phyloP scores from a whole-genome alignment of 2,888 invertebrate genomes.

The Peribatodes rhomboidaria region DNA sequence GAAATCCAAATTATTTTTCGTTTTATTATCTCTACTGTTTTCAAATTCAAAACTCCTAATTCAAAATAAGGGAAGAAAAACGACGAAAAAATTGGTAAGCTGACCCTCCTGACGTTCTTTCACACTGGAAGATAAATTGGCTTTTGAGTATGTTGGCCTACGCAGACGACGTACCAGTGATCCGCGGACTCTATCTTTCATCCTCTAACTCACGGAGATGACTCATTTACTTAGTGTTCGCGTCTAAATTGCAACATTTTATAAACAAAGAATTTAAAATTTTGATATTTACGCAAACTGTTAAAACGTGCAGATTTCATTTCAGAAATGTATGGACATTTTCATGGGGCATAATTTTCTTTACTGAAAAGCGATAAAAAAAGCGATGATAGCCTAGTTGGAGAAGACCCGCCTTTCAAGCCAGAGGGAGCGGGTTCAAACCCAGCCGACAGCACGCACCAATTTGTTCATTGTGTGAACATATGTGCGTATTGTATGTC shows the following conservation, averaged over 20 bases:
- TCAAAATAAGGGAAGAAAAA: slow-evolving; percentile 5
- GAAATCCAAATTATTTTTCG: neutral
- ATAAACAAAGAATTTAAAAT: neutral
- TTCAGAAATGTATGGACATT: too few species aligned
- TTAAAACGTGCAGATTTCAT: too few species aligned
- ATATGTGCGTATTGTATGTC: too few species aligned
- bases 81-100: slow-evolving; percentile 12
- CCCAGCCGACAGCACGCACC: too few species aligned
- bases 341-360: too few species aligned
- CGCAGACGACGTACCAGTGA: neutral
- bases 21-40: neutral
- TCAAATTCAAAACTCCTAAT: neutral
- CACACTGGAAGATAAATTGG: slow-evolving; percentile 27
- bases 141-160: slow-evolving; percentile 17
- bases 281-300: too few species aligned
- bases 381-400: too few species aligned
- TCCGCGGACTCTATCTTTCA: neutral
- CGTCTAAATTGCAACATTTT: neutral
- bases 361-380: too few species aligned
- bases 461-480: too few species aligned
- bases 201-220: neutral
- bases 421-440: too few species aligned
- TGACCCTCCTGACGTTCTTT: slow-evolving; percentile 14
- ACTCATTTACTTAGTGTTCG: neutral
- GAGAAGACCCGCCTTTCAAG: too few species aligned